These are phyloP conservation scores for Rutpela maculata DNA, from an alignment of 2,888 invertebrate species.

Conservation along the genomic window DNA sequence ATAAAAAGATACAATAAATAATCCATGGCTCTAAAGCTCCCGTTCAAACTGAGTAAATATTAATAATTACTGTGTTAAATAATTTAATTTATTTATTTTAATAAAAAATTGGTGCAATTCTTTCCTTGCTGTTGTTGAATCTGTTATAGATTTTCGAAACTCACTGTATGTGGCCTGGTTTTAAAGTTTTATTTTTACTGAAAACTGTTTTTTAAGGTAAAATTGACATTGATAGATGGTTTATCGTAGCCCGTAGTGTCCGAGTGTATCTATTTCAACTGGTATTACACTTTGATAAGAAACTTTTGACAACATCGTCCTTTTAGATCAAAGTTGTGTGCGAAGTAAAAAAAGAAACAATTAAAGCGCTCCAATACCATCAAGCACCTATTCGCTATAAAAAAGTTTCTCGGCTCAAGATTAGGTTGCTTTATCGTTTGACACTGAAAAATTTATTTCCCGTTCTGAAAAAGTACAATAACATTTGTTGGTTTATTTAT, in stretches of 20 bases:
- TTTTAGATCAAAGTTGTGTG: neutral
- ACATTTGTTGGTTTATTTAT: neutral
- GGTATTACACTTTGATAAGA: neutral
- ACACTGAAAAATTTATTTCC: neutral
- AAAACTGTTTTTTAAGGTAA: constrained; percentile 4
- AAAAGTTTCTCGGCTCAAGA: neutral
- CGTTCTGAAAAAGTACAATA: neutral
- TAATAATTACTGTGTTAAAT: no score
- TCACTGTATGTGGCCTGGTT: no score
- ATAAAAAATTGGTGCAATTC: no score
- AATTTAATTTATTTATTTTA: no score
- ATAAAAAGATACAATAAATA: no score
- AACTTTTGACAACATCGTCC: constrained; percentile 3
- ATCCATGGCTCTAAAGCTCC: no score
- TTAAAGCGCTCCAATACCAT: neutral
- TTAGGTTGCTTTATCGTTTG: neutral
- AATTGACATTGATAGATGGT: neutral
- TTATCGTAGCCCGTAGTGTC: neutral
- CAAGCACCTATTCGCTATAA: neutral
- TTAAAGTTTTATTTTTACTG: neutral
- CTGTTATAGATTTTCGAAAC: no score
- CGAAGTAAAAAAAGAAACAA: constrained; percentile 3
- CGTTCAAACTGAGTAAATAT: no score
- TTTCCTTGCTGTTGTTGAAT: no score
- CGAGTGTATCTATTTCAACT: constrained; percentile 7